Base-by-base conservation (phyloP, 2,113 vertebrate genomes). In the Probosciger aterrimus region DNA sequence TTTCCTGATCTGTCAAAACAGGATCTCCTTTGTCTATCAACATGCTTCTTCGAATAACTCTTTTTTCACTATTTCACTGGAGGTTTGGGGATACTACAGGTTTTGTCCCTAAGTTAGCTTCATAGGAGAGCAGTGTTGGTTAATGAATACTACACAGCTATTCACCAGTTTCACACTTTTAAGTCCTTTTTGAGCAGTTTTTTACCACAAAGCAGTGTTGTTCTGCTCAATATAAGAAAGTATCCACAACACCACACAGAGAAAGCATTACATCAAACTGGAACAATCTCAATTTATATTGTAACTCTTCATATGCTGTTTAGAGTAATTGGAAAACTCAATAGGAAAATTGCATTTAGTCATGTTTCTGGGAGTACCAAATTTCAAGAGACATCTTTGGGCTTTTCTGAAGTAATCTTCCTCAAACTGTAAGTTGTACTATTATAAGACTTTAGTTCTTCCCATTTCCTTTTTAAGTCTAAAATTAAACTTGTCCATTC, bases 401-500 rank as follows among this genome's bases (percentile, higher is more conserved):
- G 15, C 92, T 95, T 95, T 96, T 91, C 69, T 94, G 71, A 96
- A 95, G 82, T 68, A 96, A 93, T 90, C 92, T 97, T 97, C 94
- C 84, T 95, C 93, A 97, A 97, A 97, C 90, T 94, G n/a, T 85
- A 95, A 88, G 84, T 53, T 94, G 83, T 95, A 93, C 95, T 97
- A 97, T 96, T 97, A 74, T 96, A 97, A 98, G 94, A 96, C 92
- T 93, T 96, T 52, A 97, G 95, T 91, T 97, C 96, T 97, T 98
- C 97, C 95, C 96, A 97, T 98, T 98, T 98, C 97, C 97, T 98
- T 97, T 97, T 95, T 88, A 96, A 94, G 74, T 76, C 96, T 97
- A 98, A 98, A 98, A 97, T 98, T 97, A 98, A 98, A 97, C 94
- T 86, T 96, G 96, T 93, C 96, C 95, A 95, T 97, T 98, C 97